Percentiles rank a stretch among this genome's conserved stretches.
These are phyloP conservation scores for Aphelinus certus DNA, from an alignment of 1,140 invertebrate species.

Conservation along the genomic window DNA sequence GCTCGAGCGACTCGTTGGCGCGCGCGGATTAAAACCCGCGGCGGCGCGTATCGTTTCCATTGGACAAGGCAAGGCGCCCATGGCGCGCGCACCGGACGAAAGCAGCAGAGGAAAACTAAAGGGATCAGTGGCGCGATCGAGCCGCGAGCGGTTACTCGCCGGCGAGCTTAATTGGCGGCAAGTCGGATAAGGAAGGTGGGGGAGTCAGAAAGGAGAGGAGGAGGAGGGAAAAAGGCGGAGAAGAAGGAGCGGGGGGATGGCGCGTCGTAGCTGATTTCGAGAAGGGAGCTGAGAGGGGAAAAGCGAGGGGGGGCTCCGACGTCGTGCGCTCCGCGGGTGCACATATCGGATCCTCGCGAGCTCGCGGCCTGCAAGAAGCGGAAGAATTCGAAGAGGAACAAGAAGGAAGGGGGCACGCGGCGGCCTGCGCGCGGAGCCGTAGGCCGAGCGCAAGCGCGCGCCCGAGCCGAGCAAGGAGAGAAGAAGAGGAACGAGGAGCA, in stretches of 20 bases:
- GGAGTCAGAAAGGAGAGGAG: neutral
- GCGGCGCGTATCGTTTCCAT: no score
- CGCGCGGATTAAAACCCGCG: no score
- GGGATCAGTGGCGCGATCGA: no score
- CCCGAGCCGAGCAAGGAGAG: conserved; percentile 20
- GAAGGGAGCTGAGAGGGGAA: neutral
- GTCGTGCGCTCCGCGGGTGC: no score
- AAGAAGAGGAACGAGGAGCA: conserved; percentile 27
- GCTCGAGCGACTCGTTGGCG: no score
- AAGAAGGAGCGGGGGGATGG: neutral
- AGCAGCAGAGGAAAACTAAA: no score
- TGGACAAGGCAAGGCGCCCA: no score
- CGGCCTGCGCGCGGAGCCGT: neutral
- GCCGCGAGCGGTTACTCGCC: no score
- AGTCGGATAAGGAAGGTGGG: no score
- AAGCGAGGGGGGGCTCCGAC: neutral
- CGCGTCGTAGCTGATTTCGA: neutral
- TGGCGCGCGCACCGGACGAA: no score
- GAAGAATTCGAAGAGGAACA: conserved; percentile 22
- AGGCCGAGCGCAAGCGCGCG: neutral
- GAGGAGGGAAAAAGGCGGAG: neutral
- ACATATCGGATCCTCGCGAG: no score
- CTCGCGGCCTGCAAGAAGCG: conserved; percentile 18
- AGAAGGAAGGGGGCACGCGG: neutral
- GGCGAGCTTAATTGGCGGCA: no score